Evolutionary conservation across 2,888 invertebrate species (phyloP).

Genomic region (Caenorhabditis japonica): DNA sequence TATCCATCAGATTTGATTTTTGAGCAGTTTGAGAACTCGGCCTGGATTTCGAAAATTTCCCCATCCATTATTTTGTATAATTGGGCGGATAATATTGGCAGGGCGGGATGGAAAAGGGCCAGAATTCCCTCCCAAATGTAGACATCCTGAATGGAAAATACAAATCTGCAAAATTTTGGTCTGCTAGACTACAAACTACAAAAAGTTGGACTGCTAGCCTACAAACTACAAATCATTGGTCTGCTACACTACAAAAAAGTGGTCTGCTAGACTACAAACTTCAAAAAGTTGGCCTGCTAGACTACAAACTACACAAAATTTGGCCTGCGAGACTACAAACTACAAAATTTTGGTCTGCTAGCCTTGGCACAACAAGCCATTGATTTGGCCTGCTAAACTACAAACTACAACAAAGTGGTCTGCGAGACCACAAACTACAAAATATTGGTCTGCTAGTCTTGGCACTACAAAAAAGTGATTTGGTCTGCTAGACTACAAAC

Average conservation of each 20-base stretch:
- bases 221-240: background rate
- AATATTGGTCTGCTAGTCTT: background rate
- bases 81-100: background rate
- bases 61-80: constrained; percentile 15
- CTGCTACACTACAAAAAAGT: background rate
- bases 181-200: constrained; percentile 4
- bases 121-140: constrained; percentile 18
- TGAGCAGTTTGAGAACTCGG: background rate
- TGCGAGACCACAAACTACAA: background rate
- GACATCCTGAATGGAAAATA: constrained; percentile 5
- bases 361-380: too few relatives aligned
- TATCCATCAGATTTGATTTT: constrained; percentile 32
- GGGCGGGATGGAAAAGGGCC: too few relatives aligned
- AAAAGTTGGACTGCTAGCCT: background rate
- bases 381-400: background rate
- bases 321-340: constrained; percentile 1
- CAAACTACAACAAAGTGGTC: background rate
- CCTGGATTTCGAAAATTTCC: constrained; percentile 7
- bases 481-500: background rate
- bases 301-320: background rate
- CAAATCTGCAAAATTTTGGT: background rate
- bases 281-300: background rate
- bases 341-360: background rate
- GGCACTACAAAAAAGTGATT: background rate
- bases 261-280: constrained; percentile 4